Base-by-base conservation (phyloP, 2,888 invertebrate genomes). In the Cephalotes varians region DNA sequence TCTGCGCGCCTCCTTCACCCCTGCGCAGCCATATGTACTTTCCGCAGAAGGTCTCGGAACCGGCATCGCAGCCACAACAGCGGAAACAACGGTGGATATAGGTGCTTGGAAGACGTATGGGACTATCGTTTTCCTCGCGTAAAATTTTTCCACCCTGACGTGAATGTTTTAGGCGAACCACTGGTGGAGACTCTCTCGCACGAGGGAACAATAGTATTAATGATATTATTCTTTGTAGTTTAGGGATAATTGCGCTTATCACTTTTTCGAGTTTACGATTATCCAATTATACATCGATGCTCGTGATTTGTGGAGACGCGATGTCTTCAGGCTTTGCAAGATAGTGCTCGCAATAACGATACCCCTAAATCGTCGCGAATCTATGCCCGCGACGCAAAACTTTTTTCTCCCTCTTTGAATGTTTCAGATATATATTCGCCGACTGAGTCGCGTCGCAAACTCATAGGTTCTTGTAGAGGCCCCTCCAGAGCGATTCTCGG, bases 161-260 rank as follows among this genome's bases (percentile, higher is more conserved):
- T 81, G 86, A 93, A 92, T 92, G 85, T 92, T 91, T 88, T 88
- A 92, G 51, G 81, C 31, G 15, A 80, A 54, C 84, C 21, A 40
- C 56, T 44, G 49, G n/a, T n/a, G 54, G 21, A 10, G 34, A 40
- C 34, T 37, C 4, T 25, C 4, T 25, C 25, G 40, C n/a, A n/a
- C 34, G 9, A 40, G 31, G 60, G 10, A 67, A 69, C 28, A 25
- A 25, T 21, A 6, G 25, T n/a, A 25, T 76, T 51, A 51, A 37
- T n/a, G n/a, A n/a, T n/a, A n/a, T n/a, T n/a, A n/a, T n/a, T 15
- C n/a, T 74, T 74, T 15, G 25, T 76, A 37, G 25, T 40, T 51
- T 31, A 31, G 2, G 5, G 18, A 9, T 25, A 37, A 54, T 34
- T 51, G 1, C 37, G 2, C n/a, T 31, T 18, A 34, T 21, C 34